Conservation (phyloP, 2,113 vertebrate species). For the Ondatra zibethicus region DNA sequence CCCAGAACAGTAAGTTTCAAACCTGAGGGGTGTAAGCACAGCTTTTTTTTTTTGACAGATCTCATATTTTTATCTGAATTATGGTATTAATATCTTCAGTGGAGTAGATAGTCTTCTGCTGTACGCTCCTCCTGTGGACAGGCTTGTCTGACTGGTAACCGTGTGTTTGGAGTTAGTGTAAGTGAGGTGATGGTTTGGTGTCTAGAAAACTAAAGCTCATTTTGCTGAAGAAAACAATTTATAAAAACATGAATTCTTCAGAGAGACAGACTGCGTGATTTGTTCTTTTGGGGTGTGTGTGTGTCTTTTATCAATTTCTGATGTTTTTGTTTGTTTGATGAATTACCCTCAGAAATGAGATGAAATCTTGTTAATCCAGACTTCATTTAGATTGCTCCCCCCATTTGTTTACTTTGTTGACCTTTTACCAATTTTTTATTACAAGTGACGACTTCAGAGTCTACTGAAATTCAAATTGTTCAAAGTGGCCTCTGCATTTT, state of each 20-base stretch:
- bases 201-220: not conserved
- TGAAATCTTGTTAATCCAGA: not conserved
- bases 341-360: slow-evolving; percentile 26
- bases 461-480: slow-evolving; percentile 28
- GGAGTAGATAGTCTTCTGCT: not conserved
- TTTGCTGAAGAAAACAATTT: not conserved
- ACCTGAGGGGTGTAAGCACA: not conserved
- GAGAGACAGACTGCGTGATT: not conserved
- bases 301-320: not conserved
- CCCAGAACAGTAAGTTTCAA: not conserved
- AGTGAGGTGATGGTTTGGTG: not conserved
- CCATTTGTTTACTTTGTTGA: not conserved
- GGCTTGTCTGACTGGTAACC: not conserved
- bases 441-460: slow-evolving; percentile 5
- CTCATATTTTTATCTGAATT: not conserved
- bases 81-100: not conserved
- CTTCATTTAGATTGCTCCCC: not conserved
- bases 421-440: slow-evolving; percentile 37
- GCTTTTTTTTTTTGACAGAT: not conserved
- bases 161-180: not conserved
- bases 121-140: not conserved
- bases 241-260: not conserved
- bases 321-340: not conserved
- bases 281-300: not conserved
- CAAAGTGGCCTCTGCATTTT: not conserved